Base-by-base conservation (phyloP, 1,140 invertebrate species). In the Parapsyche elsis region DNA sequence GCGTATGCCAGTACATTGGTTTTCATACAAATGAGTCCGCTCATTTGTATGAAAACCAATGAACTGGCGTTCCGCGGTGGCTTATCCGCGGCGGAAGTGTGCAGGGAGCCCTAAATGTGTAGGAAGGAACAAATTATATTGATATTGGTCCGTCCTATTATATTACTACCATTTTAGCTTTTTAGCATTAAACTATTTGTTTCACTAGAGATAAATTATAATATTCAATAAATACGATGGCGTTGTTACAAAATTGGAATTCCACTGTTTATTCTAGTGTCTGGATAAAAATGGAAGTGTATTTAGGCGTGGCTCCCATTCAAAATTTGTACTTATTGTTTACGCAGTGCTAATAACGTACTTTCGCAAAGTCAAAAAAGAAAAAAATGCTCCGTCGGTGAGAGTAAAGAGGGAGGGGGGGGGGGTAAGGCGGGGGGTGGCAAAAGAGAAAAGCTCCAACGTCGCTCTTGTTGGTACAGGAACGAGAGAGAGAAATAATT, bases 401-500 rank as follows among this genome's bases (percentile, higher is more conserved):
- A 23, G 59, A 23, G 21, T 23, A 61, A 16, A 61, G 0, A 4
- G 0, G 21, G 21, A 10, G 59, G 7, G 5, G 5, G 16, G 59
- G 16, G 16, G 16, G 21, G 21, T 46, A 46, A 12, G 12, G 12
- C 45, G 12, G 61, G 77, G 46, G 71, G 81, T 70, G 71, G 73
- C 73, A 44, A 78, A 67, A 16, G 74, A 82, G 79, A 79, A 82
- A 80, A 53, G 19, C 24, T 80, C 45, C 57, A 1, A 16, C 67
- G 45, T 64, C 38, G 80, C 19, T 75, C 38, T 78, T 73, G 71
- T 67, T 78, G 79, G 79, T 59, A 57, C 59, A 80, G 80, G 82
- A 83, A 88, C 87, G 88, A 89, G 88, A 89, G 89, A 88, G 88
- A 89, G 88, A 89, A 89, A 89, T 89, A 89, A 89, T 89, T 89